A percentile compares a stretch with the other conserved stretches of the same genome.
These are phyloP conservation scores for Thecocarcelia acutangulata DNA, from an alignment of 2,888 invertebrate genomes.

Conservation along the genomic window DNA sequence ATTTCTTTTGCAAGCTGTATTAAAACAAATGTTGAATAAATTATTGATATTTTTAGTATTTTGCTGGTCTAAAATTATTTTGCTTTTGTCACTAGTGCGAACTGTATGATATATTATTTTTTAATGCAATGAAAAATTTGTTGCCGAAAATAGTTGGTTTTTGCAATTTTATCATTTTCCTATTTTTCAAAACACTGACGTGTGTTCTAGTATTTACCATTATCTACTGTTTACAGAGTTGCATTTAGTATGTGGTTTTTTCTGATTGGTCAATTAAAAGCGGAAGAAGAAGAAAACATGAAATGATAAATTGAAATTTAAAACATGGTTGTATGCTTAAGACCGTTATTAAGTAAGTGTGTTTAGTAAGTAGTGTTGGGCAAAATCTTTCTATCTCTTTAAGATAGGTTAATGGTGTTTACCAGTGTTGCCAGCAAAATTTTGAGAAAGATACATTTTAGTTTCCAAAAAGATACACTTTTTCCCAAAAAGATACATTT, in stretches of 20 bases:
- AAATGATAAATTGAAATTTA: neutral
- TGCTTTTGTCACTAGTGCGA: constrained; percentile 3
- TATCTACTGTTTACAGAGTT: constrained; percentile 58
- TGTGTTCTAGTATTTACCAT: constrained; percentile 42
- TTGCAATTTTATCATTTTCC: constrained; percentile 39
- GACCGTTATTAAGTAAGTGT: constrained; percentile 18
- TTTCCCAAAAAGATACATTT: too few species aligned
- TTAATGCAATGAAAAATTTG: constrained; percentile 40
- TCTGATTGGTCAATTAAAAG: constrained; percentile 64
- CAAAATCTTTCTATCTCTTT: too few species aligned
- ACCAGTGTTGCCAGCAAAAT: too few species aligned
- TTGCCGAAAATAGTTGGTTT: constrained; percentile 31
- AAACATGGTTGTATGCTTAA: neutral
- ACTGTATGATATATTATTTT: constrained; percentile 36
- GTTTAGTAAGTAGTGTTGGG: constrained; percentile 16
- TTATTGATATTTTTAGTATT: constrained; percentile 27
- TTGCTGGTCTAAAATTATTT: neutral
- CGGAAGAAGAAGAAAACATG: neutral
- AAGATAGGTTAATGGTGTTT: too few species aligned
- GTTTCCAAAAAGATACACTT: too few species aligned
- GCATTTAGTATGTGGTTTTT: constrained; percentile 69
- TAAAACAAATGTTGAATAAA: neutral
- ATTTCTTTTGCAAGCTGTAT: neutral
- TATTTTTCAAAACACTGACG: constrained; percentile 63
- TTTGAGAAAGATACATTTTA: too few species aligned